Base-by-base conservation (phyloP, 2,888 invertebrate species). In the Nomada ferruginata region DNA sequence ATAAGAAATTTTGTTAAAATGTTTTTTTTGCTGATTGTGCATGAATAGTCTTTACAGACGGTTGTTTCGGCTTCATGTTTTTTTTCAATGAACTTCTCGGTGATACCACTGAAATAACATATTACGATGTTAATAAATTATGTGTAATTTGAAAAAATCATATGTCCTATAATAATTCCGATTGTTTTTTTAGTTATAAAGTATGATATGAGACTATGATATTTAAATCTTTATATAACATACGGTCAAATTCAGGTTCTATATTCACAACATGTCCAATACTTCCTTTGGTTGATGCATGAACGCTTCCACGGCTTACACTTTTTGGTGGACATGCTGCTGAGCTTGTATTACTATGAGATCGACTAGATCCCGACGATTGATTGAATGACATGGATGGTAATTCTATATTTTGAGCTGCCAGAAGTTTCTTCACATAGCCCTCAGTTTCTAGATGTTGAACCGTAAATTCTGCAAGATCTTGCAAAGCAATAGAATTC, bases 401-500 rank as follows among this genome's bases (percentile, higher is more conserved):
- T 57, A 94, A 68, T 7, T 84, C 83, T 57, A 94, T 92, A 47
- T 91, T 91, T 59, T 91, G 92, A n/a, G 91, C 90, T 0, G 86
- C 78, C 13, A 94, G 76, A 26, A 94, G 91, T 71, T 93, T 94
- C 73, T 92, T 93, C 18, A 94, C 89, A 42, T 94, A 94, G n/a
- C 92, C 90, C 66, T 93, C 94, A 13, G 92, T 92, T 87, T 94
- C 94, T 4, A 94, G 83, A 59, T 94, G 93, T 50, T 93, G 92
- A 20, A 93, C 91, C 10, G 92, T 92, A 72, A 96, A 93, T 89
- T 96, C 95, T 0, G 94, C 92, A 15, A 96, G 90, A 64, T 95
- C 94, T 86, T 96, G 95, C 2, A 96, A 90, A 0, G 94, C 95
- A 64, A 94, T 93, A 29, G 94, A 94, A 89, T 96, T 96, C 20